Evolutionary conservation across 2,797 vertebrate species (phyloP), one percentile per base, ranked within the genome.

Genomic region (Chaunax sp.): DNA sequence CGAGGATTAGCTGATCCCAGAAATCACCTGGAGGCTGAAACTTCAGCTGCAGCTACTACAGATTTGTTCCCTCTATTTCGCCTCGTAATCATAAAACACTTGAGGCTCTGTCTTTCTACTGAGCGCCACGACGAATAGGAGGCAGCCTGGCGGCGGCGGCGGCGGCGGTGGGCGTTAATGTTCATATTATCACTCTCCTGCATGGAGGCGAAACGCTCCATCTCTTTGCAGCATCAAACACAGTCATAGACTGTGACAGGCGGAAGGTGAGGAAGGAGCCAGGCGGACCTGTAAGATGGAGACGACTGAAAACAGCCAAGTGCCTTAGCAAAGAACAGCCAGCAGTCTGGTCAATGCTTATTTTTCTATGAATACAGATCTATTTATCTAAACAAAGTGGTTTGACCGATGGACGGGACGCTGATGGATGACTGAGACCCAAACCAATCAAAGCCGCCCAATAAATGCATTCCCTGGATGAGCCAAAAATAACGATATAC

Each of bases 351-450:
- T 93, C 92, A 90, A 93, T 90, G 88, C 92, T 93, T 94, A 94
- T 94, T 94, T 94, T 94, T 94, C 84, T 94, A 94, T 89, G 84
- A 91, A 93, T 91, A 94, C 93, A 94, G 88, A 92, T 94, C 92
- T 94, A 94, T 94, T 94, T 94, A 94, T 94, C 91, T 94, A 94
- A 94, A 92, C 88, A 93, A 84, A 90, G 86, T 91, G 85, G 91
- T 93, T 93, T 92, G 91, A 91, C 89, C 72, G 89, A 81, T 70
- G 80, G 85, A 90, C 59, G 65, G 85, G 85, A 85, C 55, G 64
- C 81, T 69, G 84, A 83, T 75, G 83, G 84, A 90, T 74, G 57
- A 86, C 81, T 53, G 74, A 83, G 77, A 87, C 80, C 66, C 73
- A 85, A 83, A 77, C 80, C 89, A 86, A 89, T 90, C 82, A 82